A percentile compares a stretch with the other conserved stretches of the same genome.
Conservation (phyloP, 2,888 invertebrate genomes). For the Caenorhabditis uteleia region DNA sequence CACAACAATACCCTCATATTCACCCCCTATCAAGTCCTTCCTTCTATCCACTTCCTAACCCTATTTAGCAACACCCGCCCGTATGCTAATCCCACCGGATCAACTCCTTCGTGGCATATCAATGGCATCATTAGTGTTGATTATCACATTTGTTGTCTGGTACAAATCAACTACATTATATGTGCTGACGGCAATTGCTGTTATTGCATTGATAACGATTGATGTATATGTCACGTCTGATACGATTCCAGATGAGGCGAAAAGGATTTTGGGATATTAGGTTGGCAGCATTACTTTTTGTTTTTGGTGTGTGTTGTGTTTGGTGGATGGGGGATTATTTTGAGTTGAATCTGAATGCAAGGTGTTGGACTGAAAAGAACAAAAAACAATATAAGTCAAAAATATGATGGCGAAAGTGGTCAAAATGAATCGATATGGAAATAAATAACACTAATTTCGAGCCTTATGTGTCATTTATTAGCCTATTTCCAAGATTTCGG, state of each 20-base stretch:
- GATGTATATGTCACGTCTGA: conserved; percentile 55
- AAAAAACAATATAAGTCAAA: too few species aligned
- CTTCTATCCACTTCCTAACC: too few species aligned
- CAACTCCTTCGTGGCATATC: conserved; percentile 53
- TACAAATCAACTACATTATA: conserved; percentile 44
- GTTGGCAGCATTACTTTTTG: background rate
- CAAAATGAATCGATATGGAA: too few species aligned
- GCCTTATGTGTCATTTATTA: too few species aligned
- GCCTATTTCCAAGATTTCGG: too few species aligned
- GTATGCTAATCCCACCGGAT: conserved; percentile 50
- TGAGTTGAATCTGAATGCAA: too few species aligned
- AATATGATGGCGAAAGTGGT: too few species aligned
- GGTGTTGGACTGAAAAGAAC: too few species aligned
- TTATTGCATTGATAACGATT: conserved; percentile 47
- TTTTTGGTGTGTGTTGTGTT: too few species aligned
- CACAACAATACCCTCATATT: background rate
- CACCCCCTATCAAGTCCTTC: background rate
- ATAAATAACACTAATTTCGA: too few species aligned
- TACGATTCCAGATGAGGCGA: conserved; percentile 42
- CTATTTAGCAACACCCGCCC: conserved; percentile 50
- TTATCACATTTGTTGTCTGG: conserved; percentile 57
- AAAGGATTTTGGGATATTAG: conserved; percentile 28
- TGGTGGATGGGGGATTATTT: too few species aligned
- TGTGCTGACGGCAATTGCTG: conserved; percentile 41
- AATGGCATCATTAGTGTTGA: conserved; percentile 51